Evolutionary conservation across 1,140 invertebrate genomes (phyloP).

Genomic region (Panagrolaimus sp.): DNA sequence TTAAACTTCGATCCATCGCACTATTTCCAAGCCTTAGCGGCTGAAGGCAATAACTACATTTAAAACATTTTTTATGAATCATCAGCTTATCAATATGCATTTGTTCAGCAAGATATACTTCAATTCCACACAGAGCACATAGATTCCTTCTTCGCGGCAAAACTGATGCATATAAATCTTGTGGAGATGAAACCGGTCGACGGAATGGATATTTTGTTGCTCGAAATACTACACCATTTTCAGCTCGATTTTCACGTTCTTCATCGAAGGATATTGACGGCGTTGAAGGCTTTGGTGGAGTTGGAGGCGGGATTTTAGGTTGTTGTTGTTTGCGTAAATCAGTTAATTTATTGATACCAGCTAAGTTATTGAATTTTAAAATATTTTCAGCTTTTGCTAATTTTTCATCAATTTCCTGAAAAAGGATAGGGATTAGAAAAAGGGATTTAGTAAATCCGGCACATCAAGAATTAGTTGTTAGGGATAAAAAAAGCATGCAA

Average conservation of each 20-base stretch:
- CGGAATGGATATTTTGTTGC: background rate
- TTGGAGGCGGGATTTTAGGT: background rate
- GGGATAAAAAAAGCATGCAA: no score
- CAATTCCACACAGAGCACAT: background rate
- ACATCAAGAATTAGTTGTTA: no score
- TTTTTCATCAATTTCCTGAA: constrained; percentile 7
- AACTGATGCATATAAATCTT: constrained; percentile 5
- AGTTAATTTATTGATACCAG: background rate
- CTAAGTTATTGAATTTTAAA: background rate
- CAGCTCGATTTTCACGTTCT: background rate
- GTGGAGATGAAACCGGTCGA: background rate
- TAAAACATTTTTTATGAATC: constrained; percentile 7
- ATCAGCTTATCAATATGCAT: constrained; percentile 8
- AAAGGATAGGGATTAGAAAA: background rate
- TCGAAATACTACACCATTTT: background rate
- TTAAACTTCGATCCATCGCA: background rate
- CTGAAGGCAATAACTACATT: constrained; percentile 8
- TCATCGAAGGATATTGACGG: background rate
- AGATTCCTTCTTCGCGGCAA: background rate
- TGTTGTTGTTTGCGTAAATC: background rate
- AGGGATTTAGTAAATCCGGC: background rate
- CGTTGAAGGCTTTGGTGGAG: background rate
- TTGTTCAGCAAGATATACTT: constrained; percentile 1
- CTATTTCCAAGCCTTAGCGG: background rate
- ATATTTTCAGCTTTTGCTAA: background rate